A percentile compares a stretch with the other conserved stretches of the same genome.
These are phyloP conservation scores for Tetrax tetrax DNA, from an alignment of 2,113 vertebrate genomes.

Conservation along the genomic window DNA sequence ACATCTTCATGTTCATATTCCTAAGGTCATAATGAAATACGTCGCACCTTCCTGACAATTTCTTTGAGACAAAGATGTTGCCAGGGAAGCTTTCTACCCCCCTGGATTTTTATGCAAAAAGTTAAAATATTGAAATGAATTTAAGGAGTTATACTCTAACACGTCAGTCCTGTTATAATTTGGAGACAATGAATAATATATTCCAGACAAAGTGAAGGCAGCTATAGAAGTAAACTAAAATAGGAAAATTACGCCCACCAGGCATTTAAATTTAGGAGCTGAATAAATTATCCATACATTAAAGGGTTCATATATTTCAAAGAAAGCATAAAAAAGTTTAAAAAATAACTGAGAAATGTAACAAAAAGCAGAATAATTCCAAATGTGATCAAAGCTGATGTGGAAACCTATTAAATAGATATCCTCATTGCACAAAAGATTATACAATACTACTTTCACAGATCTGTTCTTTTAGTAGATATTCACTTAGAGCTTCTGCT, in stretches of 20 bases:
- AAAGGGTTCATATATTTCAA: slow-evolving; percentile 75
- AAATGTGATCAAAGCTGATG: slow-evolving; percentile 66
- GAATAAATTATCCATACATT: slow-evolving; percentile 80
- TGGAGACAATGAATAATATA: slow-evolving; percentile 77
- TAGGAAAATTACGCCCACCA: slow-evolving; percentile 74
- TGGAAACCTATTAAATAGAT: slow-evolving; percentile 68
- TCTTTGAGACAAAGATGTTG: slow-evolving; percentile 47
- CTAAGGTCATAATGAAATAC: slow-evolving; percentile 26
- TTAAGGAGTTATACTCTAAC: slow-evolving; percentile 64
- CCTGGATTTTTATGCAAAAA: slow-evolving; percentile 67
- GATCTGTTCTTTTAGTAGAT: slow-evolving; percentile 44
- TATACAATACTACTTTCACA: slow-evolving; percentile 29
- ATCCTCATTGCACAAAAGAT: slow-evolving; percentile 60
- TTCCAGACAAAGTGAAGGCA: slow-evolving; percentile 75
- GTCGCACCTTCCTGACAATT: slow-evolving; percentile 11
- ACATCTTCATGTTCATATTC: slow-evolving; percentile 1
- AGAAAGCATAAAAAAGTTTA: slow-evolving; percentile 67
- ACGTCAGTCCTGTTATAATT: slow-evolving; percentile 67
- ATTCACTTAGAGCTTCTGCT: slow-evolving; percentile 20
- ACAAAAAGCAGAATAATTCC: slow-evolving; percentile 73
- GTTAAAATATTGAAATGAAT: slow-evolving; percentile 76
- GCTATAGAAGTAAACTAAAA: slow-evolving; percentile 75
- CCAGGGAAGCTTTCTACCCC: slow-evolving; percentile 7
- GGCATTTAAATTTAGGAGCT: slow-evolving; percentile 76
- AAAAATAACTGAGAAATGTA: slow-evolving; percentile 70